Evolutionary conservation across 2,113 vertebrate species (phyloP), one percentile per base, ranked within the genome.

Genomic region (Patagioenas fasciata): DNA sequence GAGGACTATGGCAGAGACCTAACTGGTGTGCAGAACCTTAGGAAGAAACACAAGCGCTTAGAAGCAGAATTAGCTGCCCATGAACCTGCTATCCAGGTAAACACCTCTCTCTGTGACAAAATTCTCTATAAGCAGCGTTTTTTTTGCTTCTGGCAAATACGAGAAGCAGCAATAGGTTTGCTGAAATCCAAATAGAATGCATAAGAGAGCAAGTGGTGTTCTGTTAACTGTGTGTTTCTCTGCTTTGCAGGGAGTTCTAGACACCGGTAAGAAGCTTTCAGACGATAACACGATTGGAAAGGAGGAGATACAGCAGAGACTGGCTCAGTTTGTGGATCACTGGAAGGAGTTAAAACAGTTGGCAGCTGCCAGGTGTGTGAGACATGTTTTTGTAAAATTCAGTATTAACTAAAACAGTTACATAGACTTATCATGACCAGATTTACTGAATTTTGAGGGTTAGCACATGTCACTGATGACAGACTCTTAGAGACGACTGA

Each of bases 281-380:
- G 99, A 99, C 62, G 99, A 99, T 91, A 99, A 99, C 97, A 99
- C 99, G 42, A 99, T 99, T 4, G 99, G 99, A 19, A 99, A 99
- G 96, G 99, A 99, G 78, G 99, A 99, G 98, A 99, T 99, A 87
- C 99, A 99, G 98, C 99, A 99, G 98, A 98, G 99, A 36, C 97
- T 99, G 88, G 98, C 98, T 21, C 99, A 99, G 98, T 99, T 99
- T 91, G 98, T 99, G 88, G 99, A 99, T 86, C 99, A 99, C 97
- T 99, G 99, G 99, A 99, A 98, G 89, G 99, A 99, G 80, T 98
- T 99, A 62, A 99, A 99, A 86, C 98, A 99, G 87, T 80, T 99
- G 82, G 99, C 99, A 28, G 97, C 99, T 32, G 99, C 99, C 7
- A 98, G 99, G 99, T 99, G 67, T 91, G 97, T 56, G n/a, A 64